Evolutionary conservation across 2,888 invertebrate genomes (phyloP).

Genomic region (Achlya flavicornis): DNA sequence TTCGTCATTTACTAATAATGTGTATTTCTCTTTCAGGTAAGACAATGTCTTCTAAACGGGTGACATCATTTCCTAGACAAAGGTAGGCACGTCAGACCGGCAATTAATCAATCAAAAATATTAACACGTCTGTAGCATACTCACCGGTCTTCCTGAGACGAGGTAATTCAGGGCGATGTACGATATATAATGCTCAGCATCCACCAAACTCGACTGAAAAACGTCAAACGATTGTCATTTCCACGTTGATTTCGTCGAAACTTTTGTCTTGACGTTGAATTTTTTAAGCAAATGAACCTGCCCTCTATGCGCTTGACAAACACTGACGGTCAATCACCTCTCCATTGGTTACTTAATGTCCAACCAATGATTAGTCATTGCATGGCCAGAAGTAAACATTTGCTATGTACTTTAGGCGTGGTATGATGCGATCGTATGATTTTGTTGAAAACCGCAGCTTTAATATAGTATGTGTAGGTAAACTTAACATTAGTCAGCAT

Average conservation of each 20-base stretch:
- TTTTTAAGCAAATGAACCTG: slow-evolving; percentile 62
- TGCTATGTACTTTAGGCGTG: slow-evolving; percentile 48
- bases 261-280: slow-evolving; percentile 35
- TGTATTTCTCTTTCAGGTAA: slow-evolving; percentile 77
- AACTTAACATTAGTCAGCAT: slow-evolving; percentile 46
- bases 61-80: slow-evolving; percentile 63
- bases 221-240: slow-evolving; percentile 28
- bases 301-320: slow-evolving; percentile 61
- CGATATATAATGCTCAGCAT: slow-evolving; percentile 40
- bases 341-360: slow-evolving; percentile 73
- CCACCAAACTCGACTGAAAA: slow-evolving; percentile 28
- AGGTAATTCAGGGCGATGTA: slow-evolving; percentile 53
- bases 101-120: slow-evolving; percentile 57
- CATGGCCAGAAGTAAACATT: slow-evolving; percentile 66
- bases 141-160: slow-evolving; percentile 19
- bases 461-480: slow-evolving; percentile 34
- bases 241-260: slow-evolving; percentile 48
- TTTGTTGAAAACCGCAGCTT: slow-evolving; percentile 54
- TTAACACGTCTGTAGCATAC: slow-evolving; percentile 18
- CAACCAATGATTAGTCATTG: slow-evolving; percentile 70
- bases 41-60: slow-evolving; percentile 79
- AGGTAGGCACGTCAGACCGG: slow-evolving; percentile 60
- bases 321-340: slow-evolving; percentile 75
- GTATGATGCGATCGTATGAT: slow-evolving; percentile 56
- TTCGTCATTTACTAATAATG: slow-evolving; percentile 32